A percentile compares a stretch with the other conserved stretches of the same genome.
These are phyloP conservation scores for Sympetrum striolatum DNA, from an alignment of 2,888 invertebrate genomes.

Conservation along the genomic window DNA sequence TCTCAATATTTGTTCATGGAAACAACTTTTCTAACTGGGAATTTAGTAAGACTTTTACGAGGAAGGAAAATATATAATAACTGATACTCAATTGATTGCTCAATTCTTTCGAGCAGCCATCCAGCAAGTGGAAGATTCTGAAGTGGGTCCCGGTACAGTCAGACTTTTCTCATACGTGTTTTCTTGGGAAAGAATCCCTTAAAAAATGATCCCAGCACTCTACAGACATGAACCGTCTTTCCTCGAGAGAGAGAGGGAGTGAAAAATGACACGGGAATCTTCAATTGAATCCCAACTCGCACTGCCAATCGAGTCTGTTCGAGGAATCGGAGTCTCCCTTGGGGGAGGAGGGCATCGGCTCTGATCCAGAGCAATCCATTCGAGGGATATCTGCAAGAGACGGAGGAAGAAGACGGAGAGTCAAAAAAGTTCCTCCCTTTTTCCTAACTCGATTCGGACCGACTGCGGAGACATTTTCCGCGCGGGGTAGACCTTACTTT, in stretches of 20 bases:
- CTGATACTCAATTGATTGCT: no score
- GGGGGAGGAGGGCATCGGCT: constrained; percentile 7
- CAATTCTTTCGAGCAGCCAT: no score
- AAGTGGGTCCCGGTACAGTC: no score
- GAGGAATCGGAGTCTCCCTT: background rate
- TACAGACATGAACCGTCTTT: background rate
- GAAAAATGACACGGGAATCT: background rate
- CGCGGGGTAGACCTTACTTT: background rate
- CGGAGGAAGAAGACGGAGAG: background rate
- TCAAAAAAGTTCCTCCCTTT: background rate
- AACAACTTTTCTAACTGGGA: no score
- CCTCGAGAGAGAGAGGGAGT: background rate
- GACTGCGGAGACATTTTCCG: constrained; percentile 29
- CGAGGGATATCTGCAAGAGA: constrained; percentile 19
- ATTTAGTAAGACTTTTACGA: no score
- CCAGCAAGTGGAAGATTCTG: no score
- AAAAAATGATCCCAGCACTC: no score
- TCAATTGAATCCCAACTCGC: constrained; percentile 34
- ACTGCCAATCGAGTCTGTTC: constrained; percentile 2
- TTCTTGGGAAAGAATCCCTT: no score
- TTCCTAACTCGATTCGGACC: constrained; percentile 32
- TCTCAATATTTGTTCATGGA: no score
- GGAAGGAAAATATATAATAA: no score
- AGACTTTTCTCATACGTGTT: no score
- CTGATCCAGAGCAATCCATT: constrained; percentile 37